Evolutionary conservation across 2,797 vertebrate genomes (phyloP).

Genomic region (Helostoma temminkii): DNA sequence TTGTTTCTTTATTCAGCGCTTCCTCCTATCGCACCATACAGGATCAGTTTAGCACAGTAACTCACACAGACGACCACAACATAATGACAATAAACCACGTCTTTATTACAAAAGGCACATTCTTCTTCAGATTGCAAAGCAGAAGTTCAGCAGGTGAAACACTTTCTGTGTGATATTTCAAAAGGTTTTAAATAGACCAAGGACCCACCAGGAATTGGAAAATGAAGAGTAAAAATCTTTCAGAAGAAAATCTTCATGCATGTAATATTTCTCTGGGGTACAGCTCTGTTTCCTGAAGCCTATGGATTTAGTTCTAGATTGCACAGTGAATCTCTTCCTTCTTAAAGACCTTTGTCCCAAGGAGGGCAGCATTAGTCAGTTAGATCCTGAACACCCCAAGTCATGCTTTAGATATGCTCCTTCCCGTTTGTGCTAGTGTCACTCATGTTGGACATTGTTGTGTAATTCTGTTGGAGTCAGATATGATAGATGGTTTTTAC

Average conservation of each 20-base stretch:
- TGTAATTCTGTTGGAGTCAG: slow-evolving; percentile 16
- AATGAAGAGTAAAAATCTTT: slow-evolving; percentile 11
- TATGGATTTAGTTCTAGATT: slow-evolving; percentile 21
- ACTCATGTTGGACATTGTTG: slow-evolving; percentile 21
- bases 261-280: slow-evolving; percentile 17
- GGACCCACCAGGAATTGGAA: slow-evolving; percentile 26
- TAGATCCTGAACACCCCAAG: slow-evolving; percentile 12
- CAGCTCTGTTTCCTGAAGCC: slow-evolving; percentile 3
- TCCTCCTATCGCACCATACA: no score
- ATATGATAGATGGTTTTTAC: slow-evolving; percentile 5
- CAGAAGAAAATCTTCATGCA: slow-evolving; percentile 9
- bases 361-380: slow-evolving; percentile 13
- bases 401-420: slow-evolving; percentile 23
- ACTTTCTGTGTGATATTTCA: slow-evolving; percentile 41
- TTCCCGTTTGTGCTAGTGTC: slow-evolving; percentile 22
- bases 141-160: slow-evolving; percentile 30
- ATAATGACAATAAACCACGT: slow-evolving; percentile 34
- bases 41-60: slow-evolving; percentile 7
- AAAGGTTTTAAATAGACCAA: slow-evolving; percentile 36
- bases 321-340: slow-evolving; percentile 27
- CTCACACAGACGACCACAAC: slow-evolving; percentile 14
- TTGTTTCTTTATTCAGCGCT: no score
- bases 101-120: slow-evolving; percentile 22
- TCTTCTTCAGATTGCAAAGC: slow-evolving; percentile 35
- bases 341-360: slow-evolving; percentile 19